A percentile compares a stretch with the other conserved stretches of the same genome.
Evolutionary conservation across 2,888 invertebrate species (phyloP).

Genomic region (Caenorhabditis japonica): DNA sequence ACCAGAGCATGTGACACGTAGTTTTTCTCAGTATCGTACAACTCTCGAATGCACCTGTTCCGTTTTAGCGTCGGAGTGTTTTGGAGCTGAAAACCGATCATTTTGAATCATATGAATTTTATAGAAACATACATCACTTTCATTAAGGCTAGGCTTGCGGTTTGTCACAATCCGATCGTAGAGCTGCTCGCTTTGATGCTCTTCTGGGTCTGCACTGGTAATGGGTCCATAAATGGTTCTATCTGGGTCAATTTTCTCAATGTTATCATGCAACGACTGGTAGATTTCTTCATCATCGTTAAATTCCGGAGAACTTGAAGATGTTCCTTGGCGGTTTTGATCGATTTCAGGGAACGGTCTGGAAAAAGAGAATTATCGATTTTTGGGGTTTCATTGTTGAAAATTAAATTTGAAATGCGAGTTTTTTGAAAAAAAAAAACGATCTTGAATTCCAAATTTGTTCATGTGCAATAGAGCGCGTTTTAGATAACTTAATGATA

Average conservation of each 20-base stretch:
- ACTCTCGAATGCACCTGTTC: conserved; percentile 86
- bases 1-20: conserved; percentile 90
- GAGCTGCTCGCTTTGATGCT: conserved; percentile 46
- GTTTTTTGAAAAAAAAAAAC: no score
- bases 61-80: conserved; percentile 81
- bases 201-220: conserved; percentile 44
- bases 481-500: no score
- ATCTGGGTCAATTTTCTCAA: conserved; percentile 57
- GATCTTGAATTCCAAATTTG: no score
- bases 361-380: conserved; percentile 31
- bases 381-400: no score
- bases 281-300: conserved; percentile 64
- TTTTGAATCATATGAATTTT: neutral
- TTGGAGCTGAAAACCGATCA: conserved; percentile 28
- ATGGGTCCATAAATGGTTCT: conserved; percentile 43
- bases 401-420: no score
- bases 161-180: conserved; percentile 65
- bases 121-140: conserved; percentile 50
- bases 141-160: conserved; percentile 50
- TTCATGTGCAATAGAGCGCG: no score
- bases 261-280: conserved; percentile 58
- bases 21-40: conserved; percentile 96
- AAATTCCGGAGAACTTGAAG: conserved; percentile 23
- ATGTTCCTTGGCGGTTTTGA: conserved; percentile 3
- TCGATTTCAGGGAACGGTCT: conserved; percentile 61